Evolutionary conservation across 64 coral and sea anemone species (phyloP), one percentile per base, ranked within the genome.

Genomic region (Stichodactyla helianthus): DNA sequence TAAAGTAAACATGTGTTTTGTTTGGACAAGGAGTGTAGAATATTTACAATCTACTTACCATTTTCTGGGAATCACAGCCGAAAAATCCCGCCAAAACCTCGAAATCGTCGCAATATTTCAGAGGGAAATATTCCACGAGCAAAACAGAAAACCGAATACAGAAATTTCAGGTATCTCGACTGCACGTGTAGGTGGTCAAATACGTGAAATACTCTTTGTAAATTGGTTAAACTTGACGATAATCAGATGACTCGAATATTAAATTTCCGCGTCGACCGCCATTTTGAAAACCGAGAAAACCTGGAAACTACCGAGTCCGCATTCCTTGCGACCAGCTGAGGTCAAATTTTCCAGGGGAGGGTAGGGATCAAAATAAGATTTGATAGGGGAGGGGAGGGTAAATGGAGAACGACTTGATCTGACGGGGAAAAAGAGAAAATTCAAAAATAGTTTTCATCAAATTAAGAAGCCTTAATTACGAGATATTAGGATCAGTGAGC

Each of bases 241-340:
- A 81, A 81, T 81, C 78, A 81, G 78, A 81, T 81, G 35, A 6
- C 78, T 81, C 50, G 19, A 81, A 81, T 53, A 81, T 81, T 81
- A 54, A 81, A 81, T 81, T 81, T 81, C 78, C 25, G 52, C 20
- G 51, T 51, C 52, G 78, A 2, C 51, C 35, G 78, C 78, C 78
- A 81, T 81, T 1, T 81, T 81, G 78, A 53, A 81, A 81, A 54
- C 51, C 78, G 78, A 51, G 78, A 52, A 81, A 81, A 20, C 78
- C 51, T 52, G 31, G 68, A 23, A 31, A 35, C 62, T 65, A 31
- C 7, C 0, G 68, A 74, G 26, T 31, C 68, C 68, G 68, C 68
- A 74, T 27, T 74, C 22, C 23, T 74, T 31, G 68, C 31, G 7
- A 31, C 2, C 68, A 11, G 25, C 23, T 26, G 22, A 31, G 68